Conservation (phyloP, 2,797 vertebrate genomes). For the Pogonophryne albipinna region DNA sequence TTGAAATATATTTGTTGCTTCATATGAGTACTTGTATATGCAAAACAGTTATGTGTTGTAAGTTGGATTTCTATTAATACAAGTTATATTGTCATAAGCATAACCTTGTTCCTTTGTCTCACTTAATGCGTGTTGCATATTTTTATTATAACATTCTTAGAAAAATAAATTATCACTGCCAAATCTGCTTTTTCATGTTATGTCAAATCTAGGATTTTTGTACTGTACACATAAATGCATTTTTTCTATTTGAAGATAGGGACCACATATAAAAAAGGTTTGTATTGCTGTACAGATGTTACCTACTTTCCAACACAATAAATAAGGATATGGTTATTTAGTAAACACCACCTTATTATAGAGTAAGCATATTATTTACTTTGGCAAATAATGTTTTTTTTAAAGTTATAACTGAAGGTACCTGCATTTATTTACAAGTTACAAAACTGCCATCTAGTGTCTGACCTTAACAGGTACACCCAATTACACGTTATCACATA, state of each 20-base stretch:
- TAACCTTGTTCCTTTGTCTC: background rate
- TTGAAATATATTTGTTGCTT: constrained; percentile 33
- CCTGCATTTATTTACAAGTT: background rate
- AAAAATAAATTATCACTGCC: background rate
- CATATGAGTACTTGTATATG: constrained; percentile 4
- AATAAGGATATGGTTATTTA: background rate
- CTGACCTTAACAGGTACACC: background rate
- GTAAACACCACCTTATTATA: background rate
- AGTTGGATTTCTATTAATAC: constrained; percentile 22
- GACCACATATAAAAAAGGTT: background rate
- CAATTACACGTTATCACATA: too few species aligned
- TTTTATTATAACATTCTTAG: constrained; percentile 8
- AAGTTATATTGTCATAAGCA: constrained; percentile 1
- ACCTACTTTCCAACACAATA: too few species aligned
- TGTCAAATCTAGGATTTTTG: constrained; percentile 1
- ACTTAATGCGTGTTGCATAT: background rate
- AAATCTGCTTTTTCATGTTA: background rate
- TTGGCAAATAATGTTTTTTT: too few species aligned
- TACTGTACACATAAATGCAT: constrained; percentile 54
- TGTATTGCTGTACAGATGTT: background rate
- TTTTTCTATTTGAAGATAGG: constrained; percentile 19
- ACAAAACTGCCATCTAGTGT: constrained; percentile 52
- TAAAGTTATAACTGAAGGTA: background rate
- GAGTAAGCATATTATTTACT: background rate
- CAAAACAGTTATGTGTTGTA: constrained; percentile 4